phyloP scores from a whole-genome alignment of 1,140 invertebrate genomes.

The Drosophila nigrodunni region DNA sequence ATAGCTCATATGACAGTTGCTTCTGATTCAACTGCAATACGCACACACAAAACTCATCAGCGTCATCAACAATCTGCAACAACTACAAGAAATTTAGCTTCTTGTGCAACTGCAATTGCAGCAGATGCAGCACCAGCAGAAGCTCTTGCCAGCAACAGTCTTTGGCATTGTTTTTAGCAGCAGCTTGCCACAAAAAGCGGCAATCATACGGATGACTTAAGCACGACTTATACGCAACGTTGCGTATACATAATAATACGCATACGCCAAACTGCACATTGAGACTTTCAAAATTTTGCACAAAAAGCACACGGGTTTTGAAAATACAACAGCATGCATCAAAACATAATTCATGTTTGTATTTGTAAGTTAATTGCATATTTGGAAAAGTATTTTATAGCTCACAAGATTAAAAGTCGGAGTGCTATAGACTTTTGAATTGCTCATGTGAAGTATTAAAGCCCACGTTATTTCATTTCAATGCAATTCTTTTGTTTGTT shows the following conservation, averaged over 20 bases:
- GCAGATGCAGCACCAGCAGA: slow-evolving; percentile 27
- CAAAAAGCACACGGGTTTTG: too few relatives aligned
- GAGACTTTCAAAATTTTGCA: not conserved
- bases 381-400: too few relatives aligned
- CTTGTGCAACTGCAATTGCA: slow-evolving; percentile 21
- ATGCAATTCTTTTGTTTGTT: too few relatives aligned
- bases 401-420: too few relatives aligned
- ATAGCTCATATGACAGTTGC: slow-evolving; percentile 36
- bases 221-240: slow-evolving; percentile 43
- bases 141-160: slow-evolving; percentile 50
- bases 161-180: slow-evolving; percentile 36
- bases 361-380: too few relatives aligned
- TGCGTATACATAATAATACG: slow-evolving; percentile 59
- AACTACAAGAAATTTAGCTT: too few relatives aligned
- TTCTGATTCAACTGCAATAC: slow-evolving; percentile 57
- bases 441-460: too few relatives aligned
- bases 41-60: slow-evolving; percentile 73
- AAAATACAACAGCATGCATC: too few relatives aligned
- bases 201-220: slow-evolving; percentile 58
- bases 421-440: too few relatives aligned
- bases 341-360: too few relatives aligned
- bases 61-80: slow-evolving; percentile 44
- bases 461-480: too few relatives aligned
- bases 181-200: slow-evolving; percentile 17
- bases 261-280: slow-evolving; percentile 23